These are phyloP conservation scores for Formica selysi DNA, from an alignment of 1,140 invertebrate genomes.

Conservation along the genomic window DNA sequence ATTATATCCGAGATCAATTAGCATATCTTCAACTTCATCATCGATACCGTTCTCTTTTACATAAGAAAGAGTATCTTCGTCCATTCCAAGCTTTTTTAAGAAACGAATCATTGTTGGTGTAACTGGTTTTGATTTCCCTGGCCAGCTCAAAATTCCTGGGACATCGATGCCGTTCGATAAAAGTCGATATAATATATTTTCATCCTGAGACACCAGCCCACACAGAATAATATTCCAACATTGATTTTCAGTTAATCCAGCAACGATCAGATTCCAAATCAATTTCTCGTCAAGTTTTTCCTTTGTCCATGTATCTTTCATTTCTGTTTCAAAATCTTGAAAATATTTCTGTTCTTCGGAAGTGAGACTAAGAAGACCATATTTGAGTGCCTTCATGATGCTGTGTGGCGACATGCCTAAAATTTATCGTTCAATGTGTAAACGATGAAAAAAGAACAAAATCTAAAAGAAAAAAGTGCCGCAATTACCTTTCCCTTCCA, in stretches of 20 bases:
- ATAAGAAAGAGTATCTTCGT: slow-evolving; percentile 55
- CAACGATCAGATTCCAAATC: slow-evolving; percentile 61
- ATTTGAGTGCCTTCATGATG: slow-evolving; percentile 74
- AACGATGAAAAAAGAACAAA: background rate
- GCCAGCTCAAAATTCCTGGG: slow-evolving; percentile 71
- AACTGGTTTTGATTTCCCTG: slow-evolving; percentile 12
- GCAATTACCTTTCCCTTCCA: slow-evolving; percentile 64
- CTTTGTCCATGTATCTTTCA: slow-evolving; percentile 9
- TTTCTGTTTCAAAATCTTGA: slow-evolving; percentile 48
- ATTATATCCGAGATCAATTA: slow-evolving; percentile 66
- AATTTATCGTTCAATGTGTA: slow-evolving; percentile 41
- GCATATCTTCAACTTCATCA: slow-evolving; percentile 65
- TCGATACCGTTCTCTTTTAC: slow-evolving; percentile 64
- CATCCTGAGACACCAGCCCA: slow-evolving; percentile 64
- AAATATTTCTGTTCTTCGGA: slow-evolving; percentile 63
- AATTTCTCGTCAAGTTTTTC: slow-evolving; percentile 48
- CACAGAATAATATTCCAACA: slow-evolving; percentile 61
- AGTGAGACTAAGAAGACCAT: slow-evolving; percentile 64
- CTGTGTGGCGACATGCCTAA: slow-evolving; percentile 61
- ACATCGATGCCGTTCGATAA: slow-evolving; percentile 64
- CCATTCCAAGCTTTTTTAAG: slow-evolving; percentile 62
- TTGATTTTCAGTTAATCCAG: slow-evolving; percentile 56
- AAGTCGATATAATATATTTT: slow-evolving; percentile 54
- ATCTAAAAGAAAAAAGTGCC: background rate
- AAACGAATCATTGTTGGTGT: slow-evolving; percentile 59